Conservation (phyloP, 2,888 invertebrate genomes). For the Synergus itoensis region DNA sequence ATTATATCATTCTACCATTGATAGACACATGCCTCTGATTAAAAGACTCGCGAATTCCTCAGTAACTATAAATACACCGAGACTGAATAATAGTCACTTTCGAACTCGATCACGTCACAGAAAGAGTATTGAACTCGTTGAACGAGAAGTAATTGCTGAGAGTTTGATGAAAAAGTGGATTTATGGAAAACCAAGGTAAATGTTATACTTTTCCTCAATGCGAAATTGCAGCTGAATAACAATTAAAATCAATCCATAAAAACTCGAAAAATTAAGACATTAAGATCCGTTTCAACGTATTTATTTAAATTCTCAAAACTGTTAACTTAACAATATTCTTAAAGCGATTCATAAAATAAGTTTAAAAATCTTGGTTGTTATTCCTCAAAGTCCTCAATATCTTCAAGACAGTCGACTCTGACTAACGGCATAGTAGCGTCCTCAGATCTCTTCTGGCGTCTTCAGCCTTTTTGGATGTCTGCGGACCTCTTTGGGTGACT, state of each 20-base stretch:
- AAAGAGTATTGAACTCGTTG: slow-evolving; percentile 24
- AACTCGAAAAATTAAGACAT: no score
- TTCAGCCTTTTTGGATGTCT: no score
- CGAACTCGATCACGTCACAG: neutral
- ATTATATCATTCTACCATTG: neutral
- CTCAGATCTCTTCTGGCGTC: no score
- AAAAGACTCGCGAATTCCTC: neutral
- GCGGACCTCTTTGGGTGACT: no score
- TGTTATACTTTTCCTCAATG: neutral
- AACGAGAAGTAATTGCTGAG: slow-evolving; percentile 1
- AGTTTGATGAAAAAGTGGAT: neutral
- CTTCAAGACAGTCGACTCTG: no score
- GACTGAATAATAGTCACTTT: neutral
- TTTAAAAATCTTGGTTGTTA: no score
- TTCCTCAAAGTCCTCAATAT: no score
- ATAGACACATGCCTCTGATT: neutral
- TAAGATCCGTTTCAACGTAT: no score
- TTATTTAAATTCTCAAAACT: no score
- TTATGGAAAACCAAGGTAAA: neutral
- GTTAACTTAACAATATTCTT: no score
- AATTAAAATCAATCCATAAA: neutral
- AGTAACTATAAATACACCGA: neutral
- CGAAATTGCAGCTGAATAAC: neutral
- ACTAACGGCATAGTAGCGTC: no score
- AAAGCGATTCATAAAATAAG: no score